These are phyloP conservation scores for Amphipoea oculea DNA, from an alignment of 2,888 invertebrate species.

Conservation along the genomic window DNA sequence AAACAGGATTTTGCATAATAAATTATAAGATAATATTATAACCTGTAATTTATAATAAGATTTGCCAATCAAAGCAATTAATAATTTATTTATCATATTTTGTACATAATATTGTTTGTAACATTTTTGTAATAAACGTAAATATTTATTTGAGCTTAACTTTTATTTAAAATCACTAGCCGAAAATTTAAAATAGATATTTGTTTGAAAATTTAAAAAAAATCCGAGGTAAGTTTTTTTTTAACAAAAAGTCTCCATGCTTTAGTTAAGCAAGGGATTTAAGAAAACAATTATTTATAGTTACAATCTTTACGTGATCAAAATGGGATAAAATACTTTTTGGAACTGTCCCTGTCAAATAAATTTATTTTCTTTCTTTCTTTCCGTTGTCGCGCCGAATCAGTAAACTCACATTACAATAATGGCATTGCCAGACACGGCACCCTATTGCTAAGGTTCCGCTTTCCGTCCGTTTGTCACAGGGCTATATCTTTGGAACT, in stretches of 20 bases:
- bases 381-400: background rate
- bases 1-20: background rate
- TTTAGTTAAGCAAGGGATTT: background rate
- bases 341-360: background rate
- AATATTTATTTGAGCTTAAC: constrained; percentile 13
- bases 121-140: constrained; percentile 29
- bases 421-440: too few relatives aligned
- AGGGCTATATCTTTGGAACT: too few relatives aligned
- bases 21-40: too few relatives aligned
- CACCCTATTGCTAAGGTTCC: too few relatives aligned
- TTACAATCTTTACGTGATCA: background rate
- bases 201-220: background rate
- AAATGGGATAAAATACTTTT: constrained; percentile 5
- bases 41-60: background rate
- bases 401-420: too few relatives aligned
- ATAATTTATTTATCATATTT: constrained; percentile 4
- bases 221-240: background rate
- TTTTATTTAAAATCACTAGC: constrained; percentile 10
- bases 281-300: background rate
- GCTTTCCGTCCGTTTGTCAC: too few relatives aligned
- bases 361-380: background rate
- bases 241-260: background rate
- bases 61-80: constrained; percentile 5
- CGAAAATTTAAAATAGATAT: background rate
- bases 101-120: constrained; percentile 20